phyloP scores from a whole-genome alignment of 1,140 invertebrate genomes.

The Nasonia longicornis region DNA sequence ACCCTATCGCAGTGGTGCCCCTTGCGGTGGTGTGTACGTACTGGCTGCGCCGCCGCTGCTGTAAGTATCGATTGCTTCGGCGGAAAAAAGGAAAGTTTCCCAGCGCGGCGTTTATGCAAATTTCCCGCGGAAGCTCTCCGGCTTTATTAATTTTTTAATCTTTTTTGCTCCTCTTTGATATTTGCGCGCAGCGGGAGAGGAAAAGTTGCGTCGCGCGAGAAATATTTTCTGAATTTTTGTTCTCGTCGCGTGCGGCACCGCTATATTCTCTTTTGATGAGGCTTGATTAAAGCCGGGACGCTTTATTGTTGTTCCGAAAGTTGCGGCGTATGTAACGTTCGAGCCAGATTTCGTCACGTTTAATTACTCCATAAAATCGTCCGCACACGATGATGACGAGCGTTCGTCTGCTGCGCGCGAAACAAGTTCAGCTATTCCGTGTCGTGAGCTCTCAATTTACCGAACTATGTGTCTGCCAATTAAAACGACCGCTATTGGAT shows the following conservation, averaged over 20 bases:
- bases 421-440: background rate
- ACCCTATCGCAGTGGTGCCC: too few species aligned
- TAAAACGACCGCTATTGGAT: background rate
- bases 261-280: background rate
- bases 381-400: background rate
- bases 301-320: background rate
- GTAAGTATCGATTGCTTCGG: conserved; percentile 46
- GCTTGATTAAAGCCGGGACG: background rate
- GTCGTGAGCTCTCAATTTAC: background rate
- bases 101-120: conserved; percentile 2
- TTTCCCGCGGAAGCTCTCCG: background rate
- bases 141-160: conserved; percentile 14
- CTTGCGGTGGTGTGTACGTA: background rate
- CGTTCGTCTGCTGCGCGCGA: too few species aligned
- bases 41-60: too few species aligned
- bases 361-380: conserved; percentile 8
- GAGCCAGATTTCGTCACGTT: conserved; percentile 1
- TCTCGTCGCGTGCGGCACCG: background rate
- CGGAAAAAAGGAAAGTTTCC: conserved; percentile 2
- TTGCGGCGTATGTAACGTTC: background rate
- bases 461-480: background rate
- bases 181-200: background rate
- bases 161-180: background rate
- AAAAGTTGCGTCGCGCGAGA: background rate
- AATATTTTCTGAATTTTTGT: background rate